Evolutionary conservation across 2,797 vertebrate genomes (phyloP).

Genomic region (Heliangelus exortis): DNA sequence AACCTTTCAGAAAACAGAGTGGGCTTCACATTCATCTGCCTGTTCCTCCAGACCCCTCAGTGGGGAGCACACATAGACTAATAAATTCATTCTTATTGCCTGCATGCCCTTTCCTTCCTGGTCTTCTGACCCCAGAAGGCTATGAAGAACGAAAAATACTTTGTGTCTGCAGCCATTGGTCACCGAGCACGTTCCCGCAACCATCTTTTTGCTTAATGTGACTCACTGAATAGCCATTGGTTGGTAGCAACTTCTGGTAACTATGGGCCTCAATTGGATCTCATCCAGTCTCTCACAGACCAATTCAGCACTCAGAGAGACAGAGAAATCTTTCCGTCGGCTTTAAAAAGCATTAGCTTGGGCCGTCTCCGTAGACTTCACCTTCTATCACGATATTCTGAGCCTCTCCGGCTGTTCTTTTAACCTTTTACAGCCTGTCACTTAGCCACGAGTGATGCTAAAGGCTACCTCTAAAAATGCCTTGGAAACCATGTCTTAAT

Average conservation of each 20-base stretch:
- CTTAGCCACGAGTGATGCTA: not conserved
- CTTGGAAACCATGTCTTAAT: not conserved
- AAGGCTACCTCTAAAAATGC: not conserved
- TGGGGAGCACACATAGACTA: not conserved
- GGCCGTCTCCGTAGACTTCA: not conserved
- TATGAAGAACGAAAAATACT: slow-evolving; percentile 11
- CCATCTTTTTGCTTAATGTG: not conserved
- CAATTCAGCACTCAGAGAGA: slow-evolving; percentile 8
- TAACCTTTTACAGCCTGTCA: not conserved
- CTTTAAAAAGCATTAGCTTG: slow-evolving; percentile 24
- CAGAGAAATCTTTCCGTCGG: slow-evolving; percentile 31
- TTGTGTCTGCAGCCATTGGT: not conserved
- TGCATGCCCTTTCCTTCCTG: not conserved
- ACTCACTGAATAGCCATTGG: not conserved
- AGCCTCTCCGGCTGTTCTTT: not conserved
- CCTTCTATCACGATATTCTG: not conserved
- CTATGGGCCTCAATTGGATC: slow-evolving; percentile 34
- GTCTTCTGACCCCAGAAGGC: not conserved
- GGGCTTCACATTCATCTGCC: not conserved
- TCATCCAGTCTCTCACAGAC: not conserved
- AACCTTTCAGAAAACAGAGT: not conserved
- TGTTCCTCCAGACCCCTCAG: not conserved
- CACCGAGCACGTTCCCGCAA: not conserved
- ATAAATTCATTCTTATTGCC: slow-evolving; percentile 10
- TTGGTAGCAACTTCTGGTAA: slow-evolving; percentile 47